Percentiles rank a stretch among this genome's conserved stretches.
Conservation (phyloP, 2,888 invertebrate species). For the Tetanocera ferruginea region DNA sequence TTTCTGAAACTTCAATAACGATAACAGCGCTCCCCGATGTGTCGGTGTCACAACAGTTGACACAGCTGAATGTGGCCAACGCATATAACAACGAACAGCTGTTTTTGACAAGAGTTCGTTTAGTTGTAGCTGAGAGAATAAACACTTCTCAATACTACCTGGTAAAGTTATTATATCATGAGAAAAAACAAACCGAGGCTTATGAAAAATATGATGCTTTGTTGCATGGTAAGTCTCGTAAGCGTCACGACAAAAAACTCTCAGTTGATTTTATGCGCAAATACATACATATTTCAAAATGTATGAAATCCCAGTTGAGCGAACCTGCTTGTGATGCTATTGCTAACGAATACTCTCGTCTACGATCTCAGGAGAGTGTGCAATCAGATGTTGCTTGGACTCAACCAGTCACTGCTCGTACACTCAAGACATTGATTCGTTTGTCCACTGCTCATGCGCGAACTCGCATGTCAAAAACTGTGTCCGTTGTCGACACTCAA, state of each 20-base stretch:
- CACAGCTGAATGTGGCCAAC: too few species aligned
- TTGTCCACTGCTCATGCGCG: conserved; percentile 98
- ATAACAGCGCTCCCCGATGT: too few species aligned
- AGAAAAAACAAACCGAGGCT: conserved; percentile 78
- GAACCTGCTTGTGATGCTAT: conserved; percentile 91
- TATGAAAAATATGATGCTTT: conserved; percentile 95
- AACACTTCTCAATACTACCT: too few species aligned
- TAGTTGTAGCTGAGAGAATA: too few species aligned
- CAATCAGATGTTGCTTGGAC: conserved; percentile 94
- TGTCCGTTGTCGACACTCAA: conserved; percentile 87
- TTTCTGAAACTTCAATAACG: too few species aligned
- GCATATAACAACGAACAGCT: too few species aligned
- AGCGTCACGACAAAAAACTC: conserved; percentile 87
- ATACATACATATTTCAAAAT: conserved; percentile 96
- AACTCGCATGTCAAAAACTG: conserved; percentile 88
- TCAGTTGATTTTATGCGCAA: conserved; percentile 96
- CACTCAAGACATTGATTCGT: conserved; percentile 97
- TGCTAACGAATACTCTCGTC: conserved; percentile 92
- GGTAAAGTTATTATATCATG: too few species aligned
- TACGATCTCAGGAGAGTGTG: conserved; percentile 89
- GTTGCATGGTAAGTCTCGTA: conserved; percentile 85
- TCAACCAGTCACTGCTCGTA: conserved; percentile 96
- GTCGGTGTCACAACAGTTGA: too few species aligned
- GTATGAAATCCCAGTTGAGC: conserved; percentile 90
- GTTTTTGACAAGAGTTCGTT: too few species aligned